Base-by-base conservation (phyloP, 2,113 vertebrate species). In the Hippoglossus stenolepis region DNA sequence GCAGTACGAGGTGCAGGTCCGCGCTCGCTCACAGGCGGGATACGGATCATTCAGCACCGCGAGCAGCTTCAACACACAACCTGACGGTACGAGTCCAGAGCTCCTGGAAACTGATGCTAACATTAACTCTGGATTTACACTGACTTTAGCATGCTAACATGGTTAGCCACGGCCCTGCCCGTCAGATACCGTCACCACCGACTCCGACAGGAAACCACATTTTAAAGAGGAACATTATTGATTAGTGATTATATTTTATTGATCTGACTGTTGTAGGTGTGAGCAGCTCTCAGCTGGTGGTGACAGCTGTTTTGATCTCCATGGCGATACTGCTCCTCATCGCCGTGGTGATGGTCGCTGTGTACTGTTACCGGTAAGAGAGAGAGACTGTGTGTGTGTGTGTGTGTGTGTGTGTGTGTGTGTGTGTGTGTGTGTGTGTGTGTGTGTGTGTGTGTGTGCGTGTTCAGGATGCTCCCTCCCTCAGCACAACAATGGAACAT, bases 1-100 rank as follows among this genome's bases (percentile, higher is more conserved):
- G 0, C 80, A 61, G 18, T 97, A 97, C 45, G 87, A 89, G 84
- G 94, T 97, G 0, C 95, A 96, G 83, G 96, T 97, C 28, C 91
- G 96, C 0, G 95, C 95, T 0, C 91, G 96, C 20, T 96, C 96
- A 0, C 92, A 94, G 66, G 92, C 95, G 0, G 96, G 96, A 0
- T 97, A 95, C 0, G 96, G 96, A 0, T 87, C 92, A 0, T 97
- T 96, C 35, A 92, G 95, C 70, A 72, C 86, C 0, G 87, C 83
- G 14, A 78, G 66, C 12, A 70, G 58, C 68, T 93, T 96, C 91
- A 92, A 80, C 91, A 96, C 96, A 0, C 90, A 94, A 59, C 90
- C 93, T 0, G 88, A 94, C 0, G 95, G 96, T 96, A 87, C 79
- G 90, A 57, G 23, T n/a, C 9, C 45, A 47, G 43, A 4, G 43